These are phyloP conservation scores for Bugulina stolonifera DNA, from an alignment of 2,888 invertebrate genomes.

Conservation along the genomic window DNA sequence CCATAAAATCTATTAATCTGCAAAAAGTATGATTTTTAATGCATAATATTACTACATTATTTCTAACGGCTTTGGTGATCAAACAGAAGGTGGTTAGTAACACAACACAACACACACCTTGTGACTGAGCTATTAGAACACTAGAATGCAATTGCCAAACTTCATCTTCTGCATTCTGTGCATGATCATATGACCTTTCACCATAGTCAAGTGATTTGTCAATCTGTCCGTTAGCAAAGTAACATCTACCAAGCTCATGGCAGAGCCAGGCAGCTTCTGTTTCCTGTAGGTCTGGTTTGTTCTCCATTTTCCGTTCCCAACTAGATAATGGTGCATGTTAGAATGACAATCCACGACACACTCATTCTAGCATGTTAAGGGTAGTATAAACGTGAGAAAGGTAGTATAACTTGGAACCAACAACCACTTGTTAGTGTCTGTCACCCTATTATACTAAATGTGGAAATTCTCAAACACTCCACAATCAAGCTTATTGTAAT, in stretches of 20 bases:
- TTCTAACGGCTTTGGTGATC: too few species aligned
- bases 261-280: slow-evolving; percentile 39
- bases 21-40: too few species aligned
- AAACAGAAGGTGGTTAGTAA: too few species aligned
- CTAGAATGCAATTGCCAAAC: slow-evolving; percentile 50
- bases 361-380: background rate
- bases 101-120: slow-evolving; percentile 43
- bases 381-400: too few species aligned
- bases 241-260: slow-evolving; percentile 44
- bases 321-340: background rate
- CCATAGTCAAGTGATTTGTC: slow-evolving; percentile 43
- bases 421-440: too few species aligned
- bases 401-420: too few species aligned
- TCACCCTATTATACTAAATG: too few species aligned
- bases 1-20: too few species aligned
- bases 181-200: slow-evolving; percentile 44
- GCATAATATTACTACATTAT: too few species aligned
- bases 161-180: slow-evolving; percentile 44
- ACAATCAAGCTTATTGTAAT: too few species aligned
- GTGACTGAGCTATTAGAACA: slow-evolving; percentile 48
- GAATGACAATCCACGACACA: background rate
- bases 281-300: slow-evolving; percentile 31
- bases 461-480: too few species aligned
- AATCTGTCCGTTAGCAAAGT: slow-evolving; percentile 33
- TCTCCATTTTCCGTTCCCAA: slow-evolving; percentile 13